Conservation (phyloP, 2,113 vertebrate genomes). For the Sorex fumeus region DNA sequence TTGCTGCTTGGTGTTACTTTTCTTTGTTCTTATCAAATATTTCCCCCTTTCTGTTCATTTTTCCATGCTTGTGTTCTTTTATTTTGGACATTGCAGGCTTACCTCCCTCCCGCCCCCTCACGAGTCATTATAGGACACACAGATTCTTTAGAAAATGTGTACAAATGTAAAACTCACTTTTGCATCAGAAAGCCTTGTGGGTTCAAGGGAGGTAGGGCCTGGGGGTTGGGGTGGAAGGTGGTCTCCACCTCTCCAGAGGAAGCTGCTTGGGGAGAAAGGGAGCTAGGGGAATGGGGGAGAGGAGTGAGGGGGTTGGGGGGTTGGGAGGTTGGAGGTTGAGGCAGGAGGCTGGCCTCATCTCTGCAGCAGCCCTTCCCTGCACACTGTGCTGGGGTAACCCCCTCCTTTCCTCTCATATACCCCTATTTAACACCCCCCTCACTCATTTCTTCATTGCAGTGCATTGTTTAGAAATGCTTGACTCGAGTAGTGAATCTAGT, state of each 20-base stretch:
- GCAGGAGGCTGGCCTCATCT: background rate
- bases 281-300: too few relatives aligned
- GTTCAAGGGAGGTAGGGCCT: background rate
- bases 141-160: background rate
- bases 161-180: background rate
- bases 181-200: background rate
- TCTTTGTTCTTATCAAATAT: too few relatives aligned
- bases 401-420: background rate
- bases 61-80: background rate
- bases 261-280: background rate
- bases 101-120: background rate
- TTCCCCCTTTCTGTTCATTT: too few relatives aligned
- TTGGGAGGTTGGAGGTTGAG: background rate
- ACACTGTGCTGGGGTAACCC: background rate
- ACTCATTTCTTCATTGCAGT: background rate
- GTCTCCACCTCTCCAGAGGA: slow-evolving; percentile 12
- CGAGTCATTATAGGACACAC: background rate
- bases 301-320: too few relatives aligned
- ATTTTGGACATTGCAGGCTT: slow-evolving; percentile 49
- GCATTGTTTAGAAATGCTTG: too few relatives aligned
- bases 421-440: background rate
- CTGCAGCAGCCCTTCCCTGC: background rate
- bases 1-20: too few relatives aligned
- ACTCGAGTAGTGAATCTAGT: background rate
- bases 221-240: background rate